phyloP scores from a whole-genome alignment of 2,113 vertebrate species.

The Melierax canorus region DNA sequence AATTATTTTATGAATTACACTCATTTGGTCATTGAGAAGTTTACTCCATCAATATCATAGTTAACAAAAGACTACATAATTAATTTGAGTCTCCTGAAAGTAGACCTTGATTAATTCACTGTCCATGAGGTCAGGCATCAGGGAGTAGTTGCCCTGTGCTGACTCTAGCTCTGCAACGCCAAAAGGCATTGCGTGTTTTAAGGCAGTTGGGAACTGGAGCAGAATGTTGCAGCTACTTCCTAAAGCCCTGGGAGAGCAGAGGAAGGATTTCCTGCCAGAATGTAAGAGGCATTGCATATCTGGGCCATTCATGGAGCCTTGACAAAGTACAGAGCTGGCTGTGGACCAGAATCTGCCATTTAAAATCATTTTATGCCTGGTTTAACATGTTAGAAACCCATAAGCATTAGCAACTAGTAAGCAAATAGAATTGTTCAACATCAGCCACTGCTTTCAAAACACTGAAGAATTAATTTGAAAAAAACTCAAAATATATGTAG shows the following conservation, averaged over 20 bases:
- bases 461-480: background rate
- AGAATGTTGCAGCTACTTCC: background rate
- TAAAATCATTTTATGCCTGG: constrained; percentile 13
- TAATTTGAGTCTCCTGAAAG: background rate
- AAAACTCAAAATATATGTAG: background rate
- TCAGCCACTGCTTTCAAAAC: background rate
- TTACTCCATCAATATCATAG: background rate
- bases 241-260: background rate
- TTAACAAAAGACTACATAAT: background rate
- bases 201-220: background rate
- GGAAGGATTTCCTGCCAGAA: background rate
- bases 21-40: background rate
- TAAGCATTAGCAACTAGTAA: background rate
- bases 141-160: background rate
- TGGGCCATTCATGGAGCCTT: background rate
- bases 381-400: background rate
- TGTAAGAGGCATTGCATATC: background rate
- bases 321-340: background rate
- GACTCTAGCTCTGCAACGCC: background rate
- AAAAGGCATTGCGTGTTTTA: background rate
- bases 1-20: background rate
- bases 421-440: background rate
- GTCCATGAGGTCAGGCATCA: background rate
- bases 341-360: background rate
- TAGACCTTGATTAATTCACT: background rate